phyloP scores from a whole-genome alignment of 2,113 vertebrate species.

The Alaudala cheleensis region DNA sequence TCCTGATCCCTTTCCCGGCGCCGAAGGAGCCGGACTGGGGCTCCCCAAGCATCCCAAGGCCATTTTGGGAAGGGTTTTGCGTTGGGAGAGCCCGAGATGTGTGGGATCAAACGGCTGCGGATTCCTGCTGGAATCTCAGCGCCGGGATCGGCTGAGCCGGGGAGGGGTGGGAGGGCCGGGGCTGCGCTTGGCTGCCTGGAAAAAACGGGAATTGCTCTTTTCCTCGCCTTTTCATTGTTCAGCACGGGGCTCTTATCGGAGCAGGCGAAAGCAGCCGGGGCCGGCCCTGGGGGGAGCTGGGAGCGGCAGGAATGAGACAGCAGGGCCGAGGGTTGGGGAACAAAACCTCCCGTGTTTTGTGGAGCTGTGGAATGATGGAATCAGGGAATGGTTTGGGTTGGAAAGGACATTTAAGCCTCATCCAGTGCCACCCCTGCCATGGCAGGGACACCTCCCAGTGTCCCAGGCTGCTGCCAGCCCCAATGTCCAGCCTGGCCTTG shows the following conservation, averaged over 20 bases:
- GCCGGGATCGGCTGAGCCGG: neutral
- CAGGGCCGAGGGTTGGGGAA: neutral
- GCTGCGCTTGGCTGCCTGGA: neutral
- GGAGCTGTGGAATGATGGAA: neutral
- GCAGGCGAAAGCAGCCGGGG: neutral
- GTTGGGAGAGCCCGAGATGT: neutral
- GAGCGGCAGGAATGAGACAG: accelerated
- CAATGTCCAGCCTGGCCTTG: neutral
- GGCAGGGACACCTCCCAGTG: neutral
- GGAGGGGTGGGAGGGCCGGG: neutral
- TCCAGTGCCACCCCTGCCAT: neutral
- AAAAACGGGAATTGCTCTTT: slow-evolving; percentile 22
- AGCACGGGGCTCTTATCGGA: neutral
- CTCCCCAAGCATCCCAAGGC: neutral
- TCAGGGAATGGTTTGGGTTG: neutral
- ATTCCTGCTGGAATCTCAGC: neutral
- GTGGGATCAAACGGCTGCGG: accelerated
- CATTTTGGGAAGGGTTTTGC: neutral
- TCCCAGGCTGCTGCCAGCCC: neutral
- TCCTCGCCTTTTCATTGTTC: neutral
- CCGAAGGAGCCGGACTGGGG: accelerated
- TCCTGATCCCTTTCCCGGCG: accelerated
- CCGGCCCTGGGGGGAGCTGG: neutral
- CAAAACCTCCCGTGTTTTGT: accelerated
- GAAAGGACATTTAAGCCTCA: neutral